Evolutionary conservation across 1,140 invertebrate genomes (phyloP), one percentile per base, ranked within the genome.

Genomic region (Mactra quadrangularis): DNA sequence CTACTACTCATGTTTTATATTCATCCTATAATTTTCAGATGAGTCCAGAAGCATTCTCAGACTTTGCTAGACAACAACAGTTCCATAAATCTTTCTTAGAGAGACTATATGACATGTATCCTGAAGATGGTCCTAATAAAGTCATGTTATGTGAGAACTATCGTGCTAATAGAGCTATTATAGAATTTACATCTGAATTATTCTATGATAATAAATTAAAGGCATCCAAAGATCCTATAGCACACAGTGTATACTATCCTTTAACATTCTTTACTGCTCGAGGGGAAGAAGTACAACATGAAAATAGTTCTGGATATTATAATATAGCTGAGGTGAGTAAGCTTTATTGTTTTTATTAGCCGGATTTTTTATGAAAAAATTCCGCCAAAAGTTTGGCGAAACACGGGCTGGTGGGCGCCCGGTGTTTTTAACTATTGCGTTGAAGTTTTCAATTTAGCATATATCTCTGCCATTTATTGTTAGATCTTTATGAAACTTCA

Each of bases 81-180:
- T 94, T 97, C 29, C 96, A 97, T 70, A 94, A 96, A 1, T 97
- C 96, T 22, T 91, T 98, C 3, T 89, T 98, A 38, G 97, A 98
- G 90, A 93, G 97, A 25, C 93, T 98, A 0, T 96, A 97, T 88
- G 96, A 96, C 77, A 94, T 95, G 50, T 97, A 97, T 90, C 96
- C 96, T 0, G 92, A 94, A 0, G 94, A 94, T 50, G 96, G 96
- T 90, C 95, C 96, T 0, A 97, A 96, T 91, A 96, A 96, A 91
- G 96, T 97, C 50, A 94, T 97, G 82, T 93, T 98, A 0, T 96
- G 96, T 88, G 96, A 97, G 91, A 98, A 97, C 89, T 98, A 98
- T 89, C 94, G 97, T 50, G 96, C 97, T 0, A 97, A 97, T 91
- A 94, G 95, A 70, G 96, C 96, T 35, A 97, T 98, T 35, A 96